phyloP scores from a whole-genome alignment of 2,113 vertebrate species.

The Laterallus jamaicensis region DNA sequence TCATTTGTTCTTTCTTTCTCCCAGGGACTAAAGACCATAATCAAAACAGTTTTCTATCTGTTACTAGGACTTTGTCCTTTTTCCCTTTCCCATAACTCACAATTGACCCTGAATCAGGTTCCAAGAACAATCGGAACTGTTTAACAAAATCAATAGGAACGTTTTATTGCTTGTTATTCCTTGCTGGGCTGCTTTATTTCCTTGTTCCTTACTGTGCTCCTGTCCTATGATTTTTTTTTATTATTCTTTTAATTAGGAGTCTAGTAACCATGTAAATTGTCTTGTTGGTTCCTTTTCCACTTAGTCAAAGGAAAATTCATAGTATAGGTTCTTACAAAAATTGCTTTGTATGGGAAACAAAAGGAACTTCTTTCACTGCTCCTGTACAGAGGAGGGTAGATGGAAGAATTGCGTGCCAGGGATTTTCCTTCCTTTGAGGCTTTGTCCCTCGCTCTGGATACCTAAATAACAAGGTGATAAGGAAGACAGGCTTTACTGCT shows the following conservation, averaged over 20 bases:
- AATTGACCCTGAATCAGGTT: neutral
- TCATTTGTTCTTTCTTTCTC: neutral
- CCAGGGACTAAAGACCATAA: neutral
- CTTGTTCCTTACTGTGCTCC: neutral
- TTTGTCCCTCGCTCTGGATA: neutral
- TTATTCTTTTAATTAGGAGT: neutral
- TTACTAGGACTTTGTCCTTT: neutral
- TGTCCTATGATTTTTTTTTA: neutral
- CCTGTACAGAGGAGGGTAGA: neutral
- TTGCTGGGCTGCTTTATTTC: neutral
- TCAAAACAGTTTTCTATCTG: constrained; percentile 33
- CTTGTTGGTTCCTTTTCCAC: neutral
- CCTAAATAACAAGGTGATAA: neutral
- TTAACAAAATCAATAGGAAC: neutral
- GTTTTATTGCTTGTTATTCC: neutral
- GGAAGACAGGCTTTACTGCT: neutral
- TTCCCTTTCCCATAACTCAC: constrained; percentile 33
- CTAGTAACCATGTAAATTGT: neutral
- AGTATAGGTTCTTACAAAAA: neutral
- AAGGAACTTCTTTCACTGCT: neutral
- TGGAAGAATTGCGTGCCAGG: neutral
- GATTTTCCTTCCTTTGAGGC: neutral
- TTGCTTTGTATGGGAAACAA: neutral
- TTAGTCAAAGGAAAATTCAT: neutral
- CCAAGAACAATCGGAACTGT: neutral